Percentiles rank a stretch among this genome's conserved stretches.
These are phyloP conservation scores for Podiceps cristatus DNA, from an alignment of 2,113 vertebrate species.

Conservation along the genomic window DNA sequence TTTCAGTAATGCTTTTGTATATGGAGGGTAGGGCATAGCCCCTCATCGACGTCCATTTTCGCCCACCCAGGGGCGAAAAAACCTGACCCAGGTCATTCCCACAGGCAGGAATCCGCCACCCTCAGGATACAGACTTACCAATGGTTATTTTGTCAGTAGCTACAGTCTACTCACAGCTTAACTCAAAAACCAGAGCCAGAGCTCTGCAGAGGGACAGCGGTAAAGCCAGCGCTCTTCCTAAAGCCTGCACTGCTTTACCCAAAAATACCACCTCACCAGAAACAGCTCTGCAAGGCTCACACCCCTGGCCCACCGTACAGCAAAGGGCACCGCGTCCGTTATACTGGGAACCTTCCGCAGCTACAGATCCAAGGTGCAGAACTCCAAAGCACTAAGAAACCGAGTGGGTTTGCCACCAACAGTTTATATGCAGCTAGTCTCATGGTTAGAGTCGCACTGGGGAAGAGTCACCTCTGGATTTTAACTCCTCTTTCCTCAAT, in stretches of 20 bases:
- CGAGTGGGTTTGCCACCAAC: not conserved
- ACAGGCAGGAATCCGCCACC: not conserved
- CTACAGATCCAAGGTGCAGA: not conserved
- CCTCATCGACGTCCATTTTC: not conserved
- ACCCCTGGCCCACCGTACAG: not conserved
- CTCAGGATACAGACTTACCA: not conserved
- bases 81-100: not conserved
- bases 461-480: not conserved
- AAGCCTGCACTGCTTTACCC: not conserved
- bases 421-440: not conserved
- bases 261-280: not conserved
- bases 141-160: not conserved
- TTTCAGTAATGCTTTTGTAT: not conserved
- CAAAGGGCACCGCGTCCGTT: too few relatives aligned
- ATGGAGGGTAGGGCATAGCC: not conserved
- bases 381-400: not conserved
- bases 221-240: not conserved
- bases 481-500: not conserved
- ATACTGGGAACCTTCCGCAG: not conserved
- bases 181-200: not conserved
- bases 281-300: not conserved
- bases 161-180: not conserved
- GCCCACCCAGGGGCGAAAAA: too few relatives aligned
- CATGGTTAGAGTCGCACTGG: not conserved
- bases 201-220: not conserved